Base-by-base conservation (phyloP, 2,888 invertebrate species). In the Lasioglossum marginatum region DNA sequence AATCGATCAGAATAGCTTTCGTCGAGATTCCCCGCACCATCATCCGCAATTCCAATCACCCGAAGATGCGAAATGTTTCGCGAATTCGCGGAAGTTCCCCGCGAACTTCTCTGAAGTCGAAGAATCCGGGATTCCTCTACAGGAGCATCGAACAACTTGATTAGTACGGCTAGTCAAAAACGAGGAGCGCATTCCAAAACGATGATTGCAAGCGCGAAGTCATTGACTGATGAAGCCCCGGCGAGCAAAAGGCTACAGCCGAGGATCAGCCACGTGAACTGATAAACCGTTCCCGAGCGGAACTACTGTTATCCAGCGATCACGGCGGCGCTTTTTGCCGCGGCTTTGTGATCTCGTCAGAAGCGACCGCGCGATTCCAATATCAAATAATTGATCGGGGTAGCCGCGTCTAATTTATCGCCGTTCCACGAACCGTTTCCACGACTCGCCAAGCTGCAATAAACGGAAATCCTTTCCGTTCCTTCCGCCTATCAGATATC, bases 301-400 rank as follows among this genome's bases (percentile, higher is more conserved):
- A 74, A 77, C 43, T 75, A 83, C 77, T 63, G 80, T 77, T 83
- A 80, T 85, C 77, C 74, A 4, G 16, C 27, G n/a, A 83, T 83
- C 73, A n/a, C 31, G 27, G 34, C 74, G 40, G 34, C 70, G 68
- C 63, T 63, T 84, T 84, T 84, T 78, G 48, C 68, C 76, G 63
- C 16, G 27, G 34, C n/a, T 71, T 79, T 79, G 48, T 68, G 73
- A 85, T 86, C 81, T 76, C 76, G 66, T 23, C 23, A 70, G 76
- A 66, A 71, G 63, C 60, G 27, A 43, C 60, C n/a, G 57, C 34
- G 57, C 31, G 68, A 84, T 81, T 84, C 78, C 77, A 60, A 77
- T 86, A 85, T 86, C 86, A 79, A 86, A 85, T 86, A 86, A 86
- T 86, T 81, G 81, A 86, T 85, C 86, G 81, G 48, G 81, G 23